These are phyloP conservation scores for Sebastes melanostomus DNA, from an alignment of 2,797 vertebrate species.

Conservation along the genomic window DNA sequence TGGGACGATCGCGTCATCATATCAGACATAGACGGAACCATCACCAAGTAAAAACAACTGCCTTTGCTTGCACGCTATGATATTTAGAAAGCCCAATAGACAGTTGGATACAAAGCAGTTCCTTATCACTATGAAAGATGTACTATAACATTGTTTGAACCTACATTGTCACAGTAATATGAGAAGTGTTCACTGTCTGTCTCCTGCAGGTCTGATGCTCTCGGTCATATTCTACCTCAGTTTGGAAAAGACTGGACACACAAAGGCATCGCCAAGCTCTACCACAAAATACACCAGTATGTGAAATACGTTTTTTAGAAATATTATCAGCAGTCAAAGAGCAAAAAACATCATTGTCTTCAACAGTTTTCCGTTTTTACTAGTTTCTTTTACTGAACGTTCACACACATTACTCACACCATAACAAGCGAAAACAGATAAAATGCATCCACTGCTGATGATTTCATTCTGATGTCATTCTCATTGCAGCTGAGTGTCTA, in stretches of 20 bases:
- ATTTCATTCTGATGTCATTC: slow-evolving; percentile 5
- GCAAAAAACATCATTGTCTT: background rate
- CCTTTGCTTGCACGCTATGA: background rate
- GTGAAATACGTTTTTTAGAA: slow-evolving; percentile 45
- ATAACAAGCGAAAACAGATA: background rate
- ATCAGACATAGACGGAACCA: slow-evolving; percentile 97
- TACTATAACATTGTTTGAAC: background rate
- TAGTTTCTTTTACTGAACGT: background rate
- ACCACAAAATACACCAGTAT: slow-evolving; percentile 95
- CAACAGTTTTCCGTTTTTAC: background rate
- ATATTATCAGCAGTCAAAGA: background rate
- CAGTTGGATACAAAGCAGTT: background rate
- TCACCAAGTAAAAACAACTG: slow-evolving; percentile 88
- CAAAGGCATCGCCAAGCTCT: slow-evolving; percentile 91
- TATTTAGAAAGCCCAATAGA: background rate
- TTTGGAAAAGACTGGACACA: slow-evolving; percentile 98
- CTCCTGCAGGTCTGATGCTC: slow-evolving; percentile 88
- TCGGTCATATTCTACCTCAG: slow-evolving; percentile 95
- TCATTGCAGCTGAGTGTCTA: background rate
- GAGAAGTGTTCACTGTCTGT: background rate
- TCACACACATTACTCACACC: background rate
- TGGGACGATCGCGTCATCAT: slow-evolving; percentile 93
- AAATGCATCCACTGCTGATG: background rate
- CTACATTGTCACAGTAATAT: background rate
- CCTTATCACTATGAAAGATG: background rate